These are phyloP conservation scores for Planiliza haematocheilus DNA, from an alignment of 2,113 vertebrate genomes.

Conservation along the genomic window DNA sequence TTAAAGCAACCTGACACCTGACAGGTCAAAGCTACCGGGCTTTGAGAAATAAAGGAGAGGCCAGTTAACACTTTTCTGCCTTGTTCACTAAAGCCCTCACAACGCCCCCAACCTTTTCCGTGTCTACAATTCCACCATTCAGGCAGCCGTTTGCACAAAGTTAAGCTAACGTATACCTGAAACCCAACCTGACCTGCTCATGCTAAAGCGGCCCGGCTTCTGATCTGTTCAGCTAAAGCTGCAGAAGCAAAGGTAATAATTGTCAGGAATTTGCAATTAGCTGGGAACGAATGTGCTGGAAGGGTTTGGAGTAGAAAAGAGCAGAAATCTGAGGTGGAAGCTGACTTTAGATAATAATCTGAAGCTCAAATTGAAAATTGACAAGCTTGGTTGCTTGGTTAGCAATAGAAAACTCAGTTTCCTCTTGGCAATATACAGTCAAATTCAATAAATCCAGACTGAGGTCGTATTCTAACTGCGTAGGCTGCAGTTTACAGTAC, in stretches of 20 bases:
- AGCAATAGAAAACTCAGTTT: background rate
- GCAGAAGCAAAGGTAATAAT: conserved; percentile 22
- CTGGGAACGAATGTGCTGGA: background rate
- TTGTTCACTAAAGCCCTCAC: conserved; percentile 25
- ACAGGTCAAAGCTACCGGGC: conserved; percentile 50
- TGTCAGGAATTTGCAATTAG: background rate
- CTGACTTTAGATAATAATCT: conserved; percentile 25
- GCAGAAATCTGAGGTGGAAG: conserved; percentile 30
- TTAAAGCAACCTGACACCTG: conserved; percentile 66
- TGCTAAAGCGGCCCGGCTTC: conserved; percentile 16
- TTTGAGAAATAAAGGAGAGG: conserved; percentile 15
- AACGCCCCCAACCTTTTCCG: conserved; percentile 1
- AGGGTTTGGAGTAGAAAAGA: conserved; percentile 6
- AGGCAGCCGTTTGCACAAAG: background rate
- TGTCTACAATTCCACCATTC: conserved; percentile 63
- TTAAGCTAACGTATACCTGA: conserved; percentile 37
- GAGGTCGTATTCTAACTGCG: too few species aligned
- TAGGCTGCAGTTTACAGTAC: too few species aligned
- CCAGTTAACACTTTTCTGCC: conserved; percentile 38
- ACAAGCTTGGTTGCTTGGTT: too few species aligned
- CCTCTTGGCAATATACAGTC: too few species aligned
- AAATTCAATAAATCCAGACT: too few species aligned
- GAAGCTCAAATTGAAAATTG: background rate
- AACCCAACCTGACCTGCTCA: conserved; percentile 50
- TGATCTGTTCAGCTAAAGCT: conserved; percentile 22